Percentiles rank a stretch among this genome's conserved stretches.
phyloP scores from a whole-genome alignment of 1,140 invertebrate species.

The Apocrypta bakeri region DNA sequence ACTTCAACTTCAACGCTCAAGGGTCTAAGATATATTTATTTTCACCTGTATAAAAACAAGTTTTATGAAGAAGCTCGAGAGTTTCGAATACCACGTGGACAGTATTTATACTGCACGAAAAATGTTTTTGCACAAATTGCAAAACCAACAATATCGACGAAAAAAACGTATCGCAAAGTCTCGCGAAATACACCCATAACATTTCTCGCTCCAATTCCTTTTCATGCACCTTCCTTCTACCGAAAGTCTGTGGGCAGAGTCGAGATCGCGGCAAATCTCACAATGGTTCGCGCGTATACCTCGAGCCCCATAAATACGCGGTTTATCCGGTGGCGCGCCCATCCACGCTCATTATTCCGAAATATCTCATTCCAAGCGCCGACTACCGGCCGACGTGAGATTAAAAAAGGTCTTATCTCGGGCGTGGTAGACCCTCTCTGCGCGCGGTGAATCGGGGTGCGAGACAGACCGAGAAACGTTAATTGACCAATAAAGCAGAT shows the following conservation, averaged over 20 bases:
- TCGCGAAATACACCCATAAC: slow-evolving; percentile 32
- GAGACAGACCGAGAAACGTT: slow-evolving; percentile 64
- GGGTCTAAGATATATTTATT: slow-evolving; percentile 36
- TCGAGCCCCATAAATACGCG: slow-evolving; percentile 68
- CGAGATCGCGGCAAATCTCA: neutral
- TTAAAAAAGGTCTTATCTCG: slow-evolving; percentile 62
- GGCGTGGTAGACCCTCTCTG: neutral
- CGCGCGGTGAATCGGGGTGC: slow-evolving; percentile 21
- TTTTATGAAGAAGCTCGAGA: slow-evolving; percentile 38
- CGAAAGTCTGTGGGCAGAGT: slow-evolving; percentile 47
- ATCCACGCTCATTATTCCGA: slow-evolving; percentile 73
- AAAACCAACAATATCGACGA: too few relatives aligned
- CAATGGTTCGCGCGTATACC: slow-evolving; percentile 50
- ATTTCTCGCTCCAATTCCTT: neutral
- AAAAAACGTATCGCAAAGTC: neutral
- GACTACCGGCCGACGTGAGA: slow-evolving; percentile 55
- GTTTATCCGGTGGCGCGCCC: slow-evolving; percentile 72
- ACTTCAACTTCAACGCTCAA: slow-evolving; percentile 11
- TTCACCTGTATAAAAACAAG: slow-evolving; percentile 32
- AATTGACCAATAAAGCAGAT: slow-evolving; percentile 73
- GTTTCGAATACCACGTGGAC: too few relatives aligned
- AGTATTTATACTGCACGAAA: neutral
- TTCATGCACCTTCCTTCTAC: neutral
- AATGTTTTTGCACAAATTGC: neutral
- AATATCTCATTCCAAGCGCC: slow-evolving; percentile 70